Evolutionary conservation across 2,113 vertebrate species (phyloP).

Genomic region (Saccopteryx bilineata): DNA sequence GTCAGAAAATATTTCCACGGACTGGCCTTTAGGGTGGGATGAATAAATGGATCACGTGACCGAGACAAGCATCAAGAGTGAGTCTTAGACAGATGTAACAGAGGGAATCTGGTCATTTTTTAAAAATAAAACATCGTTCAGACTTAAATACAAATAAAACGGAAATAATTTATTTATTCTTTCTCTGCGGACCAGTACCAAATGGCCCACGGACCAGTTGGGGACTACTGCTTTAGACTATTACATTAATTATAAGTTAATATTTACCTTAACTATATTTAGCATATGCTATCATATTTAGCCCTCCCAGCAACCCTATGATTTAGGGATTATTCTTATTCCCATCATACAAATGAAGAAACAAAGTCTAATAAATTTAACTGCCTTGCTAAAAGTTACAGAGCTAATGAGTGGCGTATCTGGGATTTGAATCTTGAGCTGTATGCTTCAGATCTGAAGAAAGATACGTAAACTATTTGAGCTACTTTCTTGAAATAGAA

Average conservation of each 20-base stretch:
- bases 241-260: not conserved
- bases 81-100: too few relatives aligned
- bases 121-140: too few relatives aligned
- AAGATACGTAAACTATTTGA: not conserved
- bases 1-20: too few relatives aligned
- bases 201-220: too few relatives aligned
- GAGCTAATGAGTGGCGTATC: not conserved
- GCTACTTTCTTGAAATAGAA: not conserved
- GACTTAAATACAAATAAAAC: too few relatives aligned
- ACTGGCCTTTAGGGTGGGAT: too few relatives aligned
- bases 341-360: not conserved
- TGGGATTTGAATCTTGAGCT: conserved; percentile 29
- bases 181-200: too few relatives aligned
- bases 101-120: too few relatives aligned
- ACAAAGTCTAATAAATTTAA: not conserved
- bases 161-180: too few relatives aligned
- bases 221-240: not conserved
- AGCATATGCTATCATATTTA: not conserved
- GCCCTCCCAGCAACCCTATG: not conserved
- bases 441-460: conserved; percentile 41
- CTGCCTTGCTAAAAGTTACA: not conserved
- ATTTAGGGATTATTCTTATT: not conserved
- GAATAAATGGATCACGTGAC: too few relatives aligned
- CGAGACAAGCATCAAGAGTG: too few relatives aligned
- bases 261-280: conserved; percentile 3